phyloP scores from a whole-genome alignment of 1,140 invertebrate species.

The Plectrocnemia conspersa region DNA sequence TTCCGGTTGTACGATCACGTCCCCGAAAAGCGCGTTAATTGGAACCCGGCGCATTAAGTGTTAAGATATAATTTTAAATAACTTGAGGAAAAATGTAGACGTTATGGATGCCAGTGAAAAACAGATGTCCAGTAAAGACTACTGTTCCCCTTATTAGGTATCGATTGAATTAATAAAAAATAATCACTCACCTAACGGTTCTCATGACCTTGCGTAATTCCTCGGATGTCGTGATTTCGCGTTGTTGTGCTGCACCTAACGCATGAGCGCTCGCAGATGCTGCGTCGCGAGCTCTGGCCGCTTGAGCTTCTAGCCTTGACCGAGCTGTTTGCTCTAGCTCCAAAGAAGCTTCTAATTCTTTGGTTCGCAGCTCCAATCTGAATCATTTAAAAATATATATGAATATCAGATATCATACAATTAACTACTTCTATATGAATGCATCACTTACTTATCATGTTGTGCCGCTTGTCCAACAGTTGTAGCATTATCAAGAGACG shows the following conservation, averaged over 20 bases:
- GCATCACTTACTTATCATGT: slow-evolving; percentile 28
- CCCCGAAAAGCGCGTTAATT: no score
- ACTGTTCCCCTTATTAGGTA: no score
- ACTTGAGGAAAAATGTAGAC: no score
- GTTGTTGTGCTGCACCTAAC: slow-evolving; percentile 60
- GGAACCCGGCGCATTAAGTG: no score
- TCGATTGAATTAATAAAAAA: no score
- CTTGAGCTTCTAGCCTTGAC: slow-evolving; percentile 77
- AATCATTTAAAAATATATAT: slow-evolving; percentile 31
- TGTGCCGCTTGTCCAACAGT: slow-evolving; percentile 26
- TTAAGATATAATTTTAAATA: no score
- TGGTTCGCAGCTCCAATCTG: slow-evolving; percentile 70
- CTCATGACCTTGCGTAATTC: slow-evolving; percentile 59
- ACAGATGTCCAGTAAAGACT: no score
- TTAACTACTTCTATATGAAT: slow-evolving; percentile 6
- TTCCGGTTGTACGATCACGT: no score
- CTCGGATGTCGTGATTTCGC: slow-evolving; percentile 74
- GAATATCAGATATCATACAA: slow-evolving; percentile 11
- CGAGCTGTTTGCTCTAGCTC: slow-evolving; percentile 84
- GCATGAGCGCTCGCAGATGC: slow-evolving; percentile 76
- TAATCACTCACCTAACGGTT: slow-evolving; percentile 45
- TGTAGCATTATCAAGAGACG: slow-evolving; percentile 21
- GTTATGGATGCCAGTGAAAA: no score
- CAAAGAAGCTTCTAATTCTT: slow-evolving; percentile 84
- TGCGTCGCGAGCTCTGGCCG: slow-evolving; percentile 75